Base-by-base conservation (phyloP, 2,797 vertebrate genomes). In the Myotis pilosus region DNA sequence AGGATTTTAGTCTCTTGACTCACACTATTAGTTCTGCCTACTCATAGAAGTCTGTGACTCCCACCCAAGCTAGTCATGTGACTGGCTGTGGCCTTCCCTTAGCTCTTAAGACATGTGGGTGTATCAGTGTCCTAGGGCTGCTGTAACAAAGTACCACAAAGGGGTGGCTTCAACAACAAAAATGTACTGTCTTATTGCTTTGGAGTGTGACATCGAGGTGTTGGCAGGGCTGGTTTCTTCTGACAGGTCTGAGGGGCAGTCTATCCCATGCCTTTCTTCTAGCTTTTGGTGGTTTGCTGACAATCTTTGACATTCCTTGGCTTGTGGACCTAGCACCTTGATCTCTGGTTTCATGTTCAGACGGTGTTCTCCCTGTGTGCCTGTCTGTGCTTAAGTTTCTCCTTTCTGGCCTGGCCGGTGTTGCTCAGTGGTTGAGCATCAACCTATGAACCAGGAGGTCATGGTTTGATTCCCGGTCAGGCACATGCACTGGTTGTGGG, bases 1-100 rank as follows among this genome's bases (percentile, higher is more conserved):
- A 90, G 25, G 23, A 25, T 81, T 85, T 68, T 78, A 60, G 19
- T 55, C 33, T 96, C 79, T 74, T 78, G 89, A 94, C 33, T 93
- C 41, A 94, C 1, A 22, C 33, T 51, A 15, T 87, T 49, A 71
- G 88, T 81, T 88, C 87, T 82, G 41, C 66, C 89, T 86, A 47
- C 22, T 94, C 33, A 74, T 6, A 69, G 47, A 89, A 89, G 51
- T 68, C 74, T 76, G 82, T 16, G 79, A 19, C 62, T 71, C 72
- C 76, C 12, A 38, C 82, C 8, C 28, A 62, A 55, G 33, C 64
- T 64, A 3, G 30, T 74, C 87, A 84, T 10, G 2, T 71, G 55
- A 79, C n/a, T 49, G 22, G 3, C 64, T 28, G 6, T 36, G 38
- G 53, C 5, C 0, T 88, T 74, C 78, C 85, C 64, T 84, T 28